Evolutionary conservation across 2,888 invertebrate species (phyloP).

Genomic region (Omphaloscelis lunosa): DNA sequence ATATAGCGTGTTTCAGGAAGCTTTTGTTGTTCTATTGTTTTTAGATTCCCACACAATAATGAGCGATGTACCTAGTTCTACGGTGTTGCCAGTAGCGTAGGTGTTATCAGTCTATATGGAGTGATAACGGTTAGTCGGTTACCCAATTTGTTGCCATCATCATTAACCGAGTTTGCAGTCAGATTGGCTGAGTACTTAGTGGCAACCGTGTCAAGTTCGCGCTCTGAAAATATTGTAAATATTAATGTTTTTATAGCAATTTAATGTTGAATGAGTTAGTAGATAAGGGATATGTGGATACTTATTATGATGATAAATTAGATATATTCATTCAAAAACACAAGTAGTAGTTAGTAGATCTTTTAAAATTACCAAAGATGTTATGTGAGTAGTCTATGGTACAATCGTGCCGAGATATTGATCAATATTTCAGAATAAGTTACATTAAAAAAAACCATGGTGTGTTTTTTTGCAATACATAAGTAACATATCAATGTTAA

Average conservation of each 20-base stretch:
- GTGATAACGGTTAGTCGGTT: slow-evolving; percentile 71
- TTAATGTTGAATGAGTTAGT: slow-evolving; percentile 6
- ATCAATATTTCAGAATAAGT: slow-evolving; percentile 16
- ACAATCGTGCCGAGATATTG: slow-evolving; percentile 38
- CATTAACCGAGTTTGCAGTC: slow-evolving; percentile 69
- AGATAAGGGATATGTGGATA: neutral
- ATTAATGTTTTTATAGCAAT: slow-evolving; percentile 17
- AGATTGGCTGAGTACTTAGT: slow-evolving; percentile 55
- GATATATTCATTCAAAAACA: neutral
- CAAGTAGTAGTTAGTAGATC: neutral
- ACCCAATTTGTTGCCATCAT: slow-evolving; percentile 73
- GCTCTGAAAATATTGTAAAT: slow-evolving; percentile 28
- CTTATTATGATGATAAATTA: neutral
- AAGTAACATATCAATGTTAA: slow-evolving; percentile 47
- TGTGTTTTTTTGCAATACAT: slow-evolving; percentile 14
- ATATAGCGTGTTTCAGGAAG: slow-evolving; percentile 65
- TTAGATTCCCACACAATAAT: slow-evolving; percentile 63
- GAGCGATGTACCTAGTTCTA: slow-evolving; percentile 40
- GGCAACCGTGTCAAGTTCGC: slow-evolving; percentile 65
- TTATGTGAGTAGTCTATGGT: neutral
- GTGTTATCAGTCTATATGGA: slow-evolving; percentile 70
- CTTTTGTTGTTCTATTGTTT: slow-evolving; percentile 61
- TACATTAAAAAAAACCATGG: slow-evolving; percentile 38
- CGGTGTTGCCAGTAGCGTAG: slow-evolving; percentile 40
- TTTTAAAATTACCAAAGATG: slow-evolving; percentile 1